phyloP scores from a whole-genome alignment of 2,113 vertebrate genomes.

The Anhinga rufa region DNA sequence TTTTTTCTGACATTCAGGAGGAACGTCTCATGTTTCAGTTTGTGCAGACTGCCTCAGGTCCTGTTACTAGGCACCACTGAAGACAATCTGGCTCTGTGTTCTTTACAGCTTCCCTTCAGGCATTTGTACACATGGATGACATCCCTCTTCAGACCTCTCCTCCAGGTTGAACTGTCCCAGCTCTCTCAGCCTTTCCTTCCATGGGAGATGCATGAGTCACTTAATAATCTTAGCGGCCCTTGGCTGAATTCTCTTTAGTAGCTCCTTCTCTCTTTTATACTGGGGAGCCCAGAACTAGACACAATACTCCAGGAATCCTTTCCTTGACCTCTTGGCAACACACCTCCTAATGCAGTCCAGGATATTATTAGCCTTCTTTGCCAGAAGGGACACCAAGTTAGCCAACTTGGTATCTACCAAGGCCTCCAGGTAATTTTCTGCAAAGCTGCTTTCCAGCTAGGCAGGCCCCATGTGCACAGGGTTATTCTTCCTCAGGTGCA shows the following conservation, averaged over 20 bases:
- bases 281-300: neutral
- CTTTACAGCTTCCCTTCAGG: neutral
- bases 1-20: neutral
- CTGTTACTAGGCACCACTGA: neutral
- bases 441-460: neutral
- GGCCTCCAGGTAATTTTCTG: neutral
- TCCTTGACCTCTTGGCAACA: neutral
- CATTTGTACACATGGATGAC: neutral
- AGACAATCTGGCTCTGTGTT: neutral
- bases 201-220: neutral
- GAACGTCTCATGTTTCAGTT: neutral
- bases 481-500: neutral
- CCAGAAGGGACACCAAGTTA: neutral
- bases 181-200: neutral
- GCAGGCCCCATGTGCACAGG: neutral
- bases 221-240: neutral
- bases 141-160: neutral
- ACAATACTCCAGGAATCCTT: neutral
- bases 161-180: neutral
- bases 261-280: neutral
- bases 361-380: rapidly evolving
- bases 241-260: neutral
- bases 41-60: neutral
- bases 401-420: neutral
- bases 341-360: neutral